phyloP scores from a whole-genome alignment of 1,140 invertebrate species.

The Caenorhabditis remanei region DNA sequence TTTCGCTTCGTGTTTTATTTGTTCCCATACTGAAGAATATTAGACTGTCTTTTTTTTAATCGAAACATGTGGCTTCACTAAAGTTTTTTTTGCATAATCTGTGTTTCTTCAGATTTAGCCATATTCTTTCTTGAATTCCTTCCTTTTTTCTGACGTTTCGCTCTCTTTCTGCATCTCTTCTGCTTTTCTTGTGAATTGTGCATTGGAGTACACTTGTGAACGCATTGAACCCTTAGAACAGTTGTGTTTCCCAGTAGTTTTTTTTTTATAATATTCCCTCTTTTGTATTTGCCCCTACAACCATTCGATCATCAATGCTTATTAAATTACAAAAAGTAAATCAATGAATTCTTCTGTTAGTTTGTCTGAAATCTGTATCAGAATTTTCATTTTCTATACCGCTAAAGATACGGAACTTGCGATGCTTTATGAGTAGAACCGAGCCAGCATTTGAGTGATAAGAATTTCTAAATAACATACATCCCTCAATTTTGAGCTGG shows the following conservation, averaged over 20 bases:
- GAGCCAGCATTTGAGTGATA: background rate
- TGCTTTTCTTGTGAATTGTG: constrained; percentile 6
- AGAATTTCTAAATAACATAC: background rate
- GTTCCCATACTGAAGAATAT: background rate
- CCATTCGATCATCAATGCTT: background rate
- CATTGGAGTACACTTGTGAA: constrained; percentile 22
- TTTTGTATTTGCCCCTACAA: background rate
- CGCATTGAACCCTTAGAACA: background rate
- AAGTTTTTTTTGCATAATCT: background rate
- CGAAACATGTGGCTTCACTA: background rate
- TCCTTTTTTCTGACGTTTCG: background rate
- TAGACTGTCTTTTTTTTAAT: background rate
- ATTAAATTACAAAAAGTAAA: too few species aligned
- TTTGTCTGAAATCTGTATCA: too few species aligned
- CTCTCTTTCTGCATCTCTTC: background rate
- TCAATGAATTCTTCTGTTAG: background rate
- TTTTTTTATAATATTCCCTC: background rate
- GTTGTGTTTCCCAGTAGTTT: background rate
- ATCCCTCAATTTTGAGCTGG: constrained; percentile 32
- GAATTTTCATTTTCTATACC: too few species aligned
- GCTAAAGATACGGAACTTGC: too few species aligned
- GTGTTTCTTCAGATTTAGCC: background rate
- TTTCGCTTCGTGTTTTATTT: constrained; percentile 32
- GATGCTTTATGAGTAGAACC: too few species aligned
- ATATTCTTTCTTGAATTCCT: background rate